phyloP scores from a whole-genome alignment of 2,797 vertebrate species.

The Psittacula derbiana region DNA sequence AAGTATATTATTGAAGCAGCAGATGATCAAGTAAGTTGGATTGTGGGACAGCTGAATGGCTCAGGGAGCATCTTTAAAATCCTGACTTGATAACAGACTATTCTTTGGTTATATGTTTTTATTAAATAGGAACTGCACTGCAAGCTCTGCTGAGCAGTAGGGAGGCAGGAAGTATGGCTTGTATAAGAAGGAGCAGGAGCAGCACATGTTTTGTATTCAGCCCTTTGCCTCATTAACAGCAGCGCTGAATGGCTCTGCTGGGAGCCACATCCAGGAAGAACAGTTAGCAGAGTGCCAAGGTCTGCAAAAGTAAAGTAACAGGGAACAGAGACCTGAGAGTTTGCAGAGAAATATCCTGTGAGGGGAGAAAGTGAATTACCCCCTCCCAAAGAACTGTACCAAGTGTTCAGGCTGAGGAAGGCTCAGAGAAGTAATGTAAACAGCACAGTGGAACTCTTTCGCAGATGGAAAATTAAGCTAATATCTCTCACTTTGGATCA shows the following conservation, averaged over 20 bases:
- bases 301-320: conserved; percentile 24
- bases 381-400: not conserved
- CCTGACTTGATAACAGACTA: not conserved
- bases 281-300: not conserved
- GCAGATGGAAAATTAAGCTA: conserved; percentile 51
- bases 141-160: not conserved
- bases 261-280: not conserved
- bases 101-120: not conserved
- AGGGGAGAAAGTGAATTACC: not conserved
- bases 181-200: conserved; percentile 8
- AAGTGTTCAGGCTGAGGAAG: not conserved
- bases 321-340: not conserved
- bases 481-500: conserved; percentile 35
- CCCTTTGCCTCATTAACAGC: not conserved
- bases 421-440: conserved; percentile 15
- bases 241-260: not conserved
- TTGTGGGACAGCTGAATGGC: not conserved
- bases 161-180: not conserved
- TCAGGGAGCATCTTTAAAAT: not conserved
- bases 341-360: not conserved
- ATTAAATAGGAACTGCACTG: not conserved
- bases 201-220: conserved; percentile 29
- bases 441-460: not conserved
- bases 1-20: not conserved
- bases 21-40: not conserved